Conservation (phyloP, 2,888 invertebrate species). For the Synergus laeviventris region DNA sequence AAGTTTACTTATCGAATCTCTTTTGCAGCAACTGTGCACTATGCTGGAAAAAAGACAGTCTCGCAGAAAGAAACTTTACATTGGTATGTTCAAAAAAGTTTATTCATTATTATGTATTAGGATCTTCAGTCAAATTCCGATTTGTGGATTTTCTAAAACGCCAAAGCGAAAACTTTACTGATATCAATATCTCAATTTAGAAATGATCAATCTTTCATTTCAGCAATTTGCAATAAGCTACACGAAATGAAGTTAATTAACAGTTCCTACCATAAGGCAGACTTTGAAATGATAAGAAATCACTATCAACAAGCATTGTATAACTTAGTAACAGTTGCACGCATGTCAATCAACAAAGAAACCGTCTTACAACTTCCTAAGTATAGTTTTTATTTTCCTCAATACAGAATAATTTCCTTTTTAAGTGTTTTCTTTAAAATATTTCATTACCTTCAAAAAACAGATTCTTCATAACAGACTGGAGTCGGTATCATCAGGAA, state of each 20-base stretch:
- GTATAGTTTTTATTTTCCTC: conserved; percentile 53
- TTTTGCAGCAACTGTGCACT: conserved; percentile 83
- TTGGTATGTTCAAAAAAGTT: conserved; percentile 70
- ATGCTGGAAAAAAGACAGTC: conserved; percentile 81
- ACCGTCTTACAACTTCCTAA: conserved; percentile 59
- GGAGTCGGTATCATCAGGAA: conserved; percentile 83
- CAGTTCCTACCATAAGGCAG: conserved; percentile 82
- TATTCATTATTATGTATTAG: background rate
- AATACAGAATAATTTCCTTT: background rate
- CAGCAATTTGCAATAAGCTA: conserved; percentile 82
- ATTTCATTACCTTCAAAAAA: background rate
- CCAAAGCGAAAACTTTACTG: background rate
- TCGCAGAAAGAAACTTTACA: conserved; percentile 81
- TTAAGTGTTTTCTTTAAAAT: background rate
- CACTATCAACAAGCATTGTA: conserved; percentile 83
- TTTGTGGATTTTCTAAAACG: no score
- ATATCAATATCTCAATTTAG: background rate
- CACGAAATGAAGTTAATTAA: conserved; percentile 84
- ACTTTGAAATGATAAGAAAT: conserved; percentile 83
- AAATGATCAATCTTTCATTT: conserved; percentile 5
- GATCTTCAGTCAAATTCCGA: no score
- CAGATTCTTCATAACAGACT: conserved; percentile 71
- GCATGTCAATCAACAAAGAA: conserved; percentile 68
- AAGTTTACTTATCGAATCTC: conserved; percentile 83
- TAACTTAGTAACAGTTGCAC: conserved; percentile 81